Evolutionary conservation across 2,888 invertebrate species (phyloP).

Genomic region (Diarsia rubi): DNA sequence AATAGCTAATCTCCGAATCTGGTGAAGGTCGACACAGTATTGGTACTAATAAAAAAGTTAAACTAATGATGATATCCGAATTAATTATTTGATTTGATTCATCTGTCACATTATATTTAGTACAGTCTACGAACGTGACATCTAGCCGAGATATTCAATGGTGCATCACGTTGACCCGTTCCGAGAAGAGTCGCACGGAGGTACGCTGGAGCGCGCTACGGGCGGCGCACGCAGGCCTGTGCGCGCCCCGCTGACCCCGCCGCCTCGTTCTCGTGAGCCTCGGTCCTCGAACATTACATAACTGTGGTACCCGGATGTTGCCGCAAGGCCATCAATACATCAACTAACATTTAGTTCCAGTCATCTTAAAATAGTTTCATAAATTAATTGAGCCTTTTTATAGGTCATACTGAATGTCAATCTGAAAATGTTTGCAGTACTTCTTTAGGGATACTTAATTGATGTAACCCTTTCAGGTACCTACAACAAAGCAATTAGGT

Average conservation of each 20-base stretch:
- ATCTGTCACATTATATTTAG: background rate
- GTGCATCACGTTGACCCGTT: slow-evolving; percentile 43
- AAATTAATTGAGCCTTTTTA: slow-evolving; percentile 26
- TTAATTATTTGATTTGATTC: background rate
- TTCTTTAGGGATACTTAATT: background rate
- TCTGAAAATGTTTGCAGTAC: slow-evolving; percentile 8
- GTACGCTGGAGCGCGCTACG: slow-evolving; percentile 9
- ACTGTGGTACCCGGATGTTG: slow-evolving; percentile 85
- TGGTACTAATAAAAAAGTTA: background rate
- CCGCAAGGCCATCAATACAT: slow-evolving; percentile 81
- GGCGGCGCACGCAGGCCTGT: slow-evolving; percentile 24
- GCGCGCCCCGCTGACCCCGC: slow-evolving; percentile 53
- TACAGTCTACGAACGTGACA: background rate
- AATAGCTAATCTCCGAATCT: background rate
- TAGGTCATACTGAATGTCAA: slow-evolving; percentile 16
- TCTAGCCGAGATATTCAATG: slow-evolving; percentile 19
- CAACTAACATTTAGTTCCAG: slow-evolving; percentile 72
- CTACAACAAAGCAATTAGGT: background rate
- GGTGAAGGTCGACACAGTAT: background rate
- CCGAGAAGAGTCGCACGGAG: slow-evolving; percentile 17
- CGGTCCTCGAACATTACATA: slow-evolving; percentile 80
- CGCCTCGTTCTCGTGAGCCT: slow-evolving; percentile 55
- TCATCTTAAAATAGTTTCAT: slow-evolving; percentile 55
- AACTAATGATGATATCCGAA: background rate
- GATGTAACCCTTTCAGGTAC: background rate